Base-by-base conservation (phyloP, 2,888 invertebrate species). In the Portevinia maculata region DNA sequence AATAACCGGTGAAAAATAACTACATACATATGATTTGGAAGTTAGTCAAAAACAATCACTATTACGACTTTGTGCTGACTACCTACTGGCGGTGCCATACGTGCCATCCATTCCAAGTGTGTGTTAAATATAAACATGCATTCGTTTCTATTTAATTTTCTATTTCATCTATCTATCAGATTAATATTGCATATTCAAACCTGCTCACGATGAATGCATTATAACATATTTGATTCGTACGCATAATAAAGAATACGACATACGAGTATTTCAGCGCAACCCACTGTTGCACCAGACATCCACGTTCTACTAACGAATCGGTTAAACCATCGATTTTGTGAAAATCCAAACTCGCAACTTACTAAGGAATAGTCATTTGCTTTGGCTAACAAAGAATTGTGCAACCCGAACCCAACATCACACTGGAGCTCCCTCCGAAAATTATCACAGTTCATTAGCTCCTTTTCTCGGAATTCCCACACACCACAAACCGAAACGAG, bases 271-370 rank as follows among this genome's bases (percentile, higher is more conserved):
- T 52, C 37, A 19, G 17, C 9, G 9, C 21, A 17, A 44, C 44
- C 44, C 8, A 5, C 34, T n/a, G 9, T 73, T 79, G 39, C 65
- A 34, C 30, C 73, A 70, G 55, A 19, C 24, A 46, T 64, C 39
- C 53, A 65, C 65, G 73, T 67, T 73, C 73, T 65, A 53, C 53
- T 19, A 50, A 46, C 52, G 75, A 69, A 69, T 53, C 30, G 32
- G 17, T 79, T 79, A 48, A 59, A 17, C 13, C 59, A 79, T 65
- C 30, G 59, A 34, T 65, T 79, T 34, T 53, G 37, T 73, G 79
- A 79, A 79, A 79, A 79, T 52, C 79, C 59, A 79, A 52, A 41
- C 65, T 30, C 5, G 24, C 24, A 24, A 24, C 24, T 24, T 5
- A 13, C 48, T 44, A 9, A 34, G 6, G 11, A 11, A 19, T 19